Conservation (phyloP, 2,888 invertebrate genomes). For the Nemoura dubitans region DNA sequence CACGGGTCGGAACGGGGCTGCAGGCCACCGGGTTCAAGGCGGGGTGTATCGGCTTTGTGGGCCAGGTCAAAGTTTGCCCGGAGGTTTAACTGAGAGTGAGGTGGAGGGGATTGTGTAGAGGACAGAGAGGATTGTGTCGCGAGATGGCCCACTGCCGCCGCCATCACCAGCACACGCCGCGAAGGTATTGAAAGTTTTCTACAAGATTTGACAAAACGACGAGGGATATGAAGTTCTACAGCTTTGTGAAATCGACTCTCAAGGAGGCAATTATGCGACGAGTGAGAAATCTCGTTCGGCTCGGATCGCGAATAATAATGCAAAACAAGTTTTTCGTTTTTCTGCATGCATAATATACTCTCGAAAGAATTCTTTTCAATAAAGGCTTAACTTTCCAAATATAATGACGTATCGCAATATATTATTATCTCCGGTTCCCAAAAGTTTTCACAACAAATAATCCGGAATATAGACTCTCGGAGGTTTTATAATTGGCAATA, state of each 20-base stretch:
- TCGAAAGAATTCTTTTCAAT: neutral
- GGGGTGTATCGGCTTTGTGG: neutral
- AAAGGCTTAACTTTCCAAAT: neutral
- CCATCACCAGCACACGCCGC: neutral
- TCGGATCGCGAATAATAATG: neutral
- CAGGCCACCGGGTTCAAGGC: neutral
- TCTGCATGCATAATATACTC: slow-evolving; percentile 3
- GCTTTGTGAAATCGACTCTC: neutral
- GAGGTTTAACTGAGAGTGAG: neutral
- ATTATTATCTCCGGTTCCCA: neutral
- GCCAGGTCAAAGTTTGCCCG: slow-evolving; percentile 1
- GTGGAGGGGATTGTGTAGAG: no score
- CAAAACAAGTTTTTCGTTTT: neutral
- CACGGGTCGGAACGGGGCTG: neutral
- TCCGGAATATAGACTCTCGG: neutral
- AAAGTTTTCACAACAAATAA: neutral
- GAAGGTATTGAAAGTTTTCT: neutral
- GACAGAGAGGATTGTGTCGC: neutral
- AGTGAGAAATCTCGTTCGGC: neutral
- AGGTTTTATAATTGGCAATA: neutral
- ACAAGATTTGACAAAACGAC: neutral
- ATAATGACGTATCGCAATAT: neutral
- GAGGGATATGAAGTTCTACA: neutral
- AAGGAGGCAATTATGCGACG: neutral
- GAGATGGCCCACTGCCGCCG: no score